Base-by-base conservation (phyloP, 2,888 invertebrate genomes). In the Acrocera orbiculus region DNA sequence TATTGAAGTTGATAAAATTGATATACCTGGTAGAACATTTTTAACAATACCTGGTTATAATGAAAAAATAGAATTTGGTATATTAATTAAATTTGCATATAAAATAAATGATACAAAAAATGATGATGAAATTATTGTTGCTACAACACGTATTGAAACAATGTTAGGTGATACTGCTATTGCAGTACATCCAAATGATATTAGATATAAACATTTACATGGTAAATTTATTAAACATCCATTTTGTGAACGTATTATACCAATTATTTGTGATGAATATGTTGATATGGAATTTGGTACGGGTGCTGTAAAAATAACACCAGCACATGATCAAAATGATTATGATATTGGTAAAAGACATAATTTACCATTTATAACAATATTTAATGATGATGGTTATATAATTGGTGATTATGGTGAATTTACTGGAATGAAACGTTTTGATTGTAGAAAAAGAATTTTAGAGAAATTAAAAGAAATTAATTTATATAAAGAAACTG, bases 301-400 rank as follows among this genome's bases (percentile, higher is more conserved):
- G 34, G 95, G 96, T 45, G 95, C 93, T 38, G 98, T 98, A 1
- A 99, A 99, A 64, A 87, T 99, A 40, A 96, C 96, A 2, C 96
- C 98, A 0, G 95, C 92, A 3, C 98, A 98, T 59, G 95, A 98
- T 59, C 82, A 76, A 22, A 87, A 86, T 51, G 98, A 99, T 65
- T 98, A 93, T 57, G 93, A 93, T 51, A 79, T 90, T 27, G 96
- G 87, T 23, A 80, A 83, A 51, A 69, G 92, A 6, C 89, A 92
- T 56, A 71, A 76, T 43, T 63, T 99, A 40, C 76, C 79, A 1
- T 81, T 83, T 53, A 69, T 95, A 42, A 89, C 77, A 23, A 82
- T 96, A 36, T 76, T 99, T 40, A 79, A 85, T 48, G 95, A 93
- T 47, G 76, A 79, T 41, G 98, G 98, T n/a, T 65, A 62, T 35